Conservation (phyloP, 2,113 vertebrate genomes). For the Nanger granti region DNA sequence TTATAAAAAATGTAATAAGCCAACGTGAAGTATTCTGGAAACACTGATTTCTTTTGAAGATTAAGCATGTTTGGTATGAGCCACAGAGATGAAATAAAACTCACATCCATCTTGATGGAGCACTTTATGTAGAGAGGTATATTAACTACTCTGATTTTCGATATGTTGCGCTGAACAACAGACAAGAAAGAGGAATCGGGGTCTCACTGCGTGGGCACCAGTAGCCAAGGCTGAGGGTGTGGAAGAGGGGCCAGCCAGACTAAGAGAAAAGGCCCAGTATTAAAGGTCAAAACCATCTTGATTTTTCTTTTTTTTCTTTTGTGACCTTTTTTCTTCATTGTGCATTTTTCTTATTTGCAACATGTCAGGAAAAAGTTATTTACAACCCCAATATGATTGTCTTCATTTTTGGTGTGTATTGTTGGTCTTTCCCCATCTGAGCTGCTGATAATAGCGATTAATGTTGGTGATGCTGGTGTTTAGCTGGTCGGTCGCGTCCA, state of each 20-base stretch:
- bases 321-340: neutral
- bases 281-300: neutral
- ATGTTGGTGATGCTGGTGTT: neutral
- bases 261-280: neutral
- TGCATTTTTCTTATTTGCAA: neutral
- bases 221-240: neutral
- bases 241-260: neutral
- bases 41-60: conserved; percentile 9
- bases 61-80: neutral
- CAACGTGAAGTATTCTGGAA: neutral
- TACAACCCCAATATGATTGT: neutral
- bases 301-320: neutral
- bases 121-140: neutral
- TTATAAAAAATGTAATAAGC: neutral
- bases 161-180: neutral
- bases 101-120: neutral
- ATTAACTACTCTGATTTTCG: neutral
- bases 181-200: neutral
- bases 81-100: neutral
- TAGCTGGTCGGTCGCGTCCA: accelerated
- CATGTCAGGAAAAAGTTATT: neutral
- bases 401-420: neutral
- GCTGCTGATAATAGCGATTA: neutral
- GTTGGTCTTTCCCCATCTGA: neutral
- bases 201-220: neutral